Evolutionary conservation across 2,113 vertebrate species (phyloP).

Genomic region (Fulica atra): DNA sequence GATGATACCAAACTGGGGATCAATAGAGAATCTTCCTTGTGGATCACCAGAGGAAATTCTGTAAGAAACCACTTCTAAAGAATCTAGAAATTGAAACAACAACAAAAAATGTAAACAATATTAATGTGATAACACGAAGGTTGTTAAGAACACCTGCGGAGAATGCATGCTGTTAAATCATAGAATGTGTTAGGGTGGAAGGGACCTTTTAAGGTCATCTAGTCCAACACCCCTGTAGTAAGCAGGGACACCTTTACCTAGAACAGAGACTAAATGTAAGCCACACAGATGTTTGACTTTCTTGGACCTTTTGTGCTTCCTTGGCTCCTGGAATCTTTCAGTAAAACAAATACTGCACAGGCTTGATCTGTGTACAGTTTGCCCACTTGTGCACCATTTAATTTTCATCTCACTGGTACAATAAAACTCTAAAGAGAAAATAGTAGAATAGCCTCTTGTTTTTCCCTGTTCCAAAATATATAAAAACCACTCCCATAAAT

Average conservation of each 20-base stretch:
- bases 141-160: neutral
- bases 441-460: neutral
- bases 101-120: neutral
- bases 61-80: conserved; percentile 80
- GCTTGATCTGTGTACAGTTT: neutral
- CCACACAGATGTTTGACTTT: neutral
- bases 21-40: conserved; percentile 80
- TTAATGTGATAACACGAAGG: neutral
- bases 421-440: neutral
- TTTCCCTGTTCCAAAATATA: neutral
- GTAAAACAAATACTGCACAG: neutral
- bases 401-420: conserved; percentile 6
- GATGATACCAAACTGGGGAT: conserved; percentile 84
- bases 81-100: conserved; percentile 72
- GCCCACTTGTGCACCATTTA: neutral
- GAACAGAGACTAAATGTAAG: neutral
- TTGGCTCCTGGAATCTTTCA: neutral
- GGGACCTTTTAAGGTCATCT: too few relatives aligned
- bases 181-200: too few relatives aligned
- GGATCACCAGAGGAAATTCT: conserved; percentile 87
- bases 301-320: neutral
- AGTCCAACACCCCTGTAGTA: too few relatives aligned
- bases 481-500: neutral
- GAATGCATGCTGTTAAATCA: neutral
- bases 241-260: too few relatives aligned